Percentiles rank a stretch among this genome's conserved stretches.
Evolutionary conservation across 2,888 invertebrate species (phyloP).

Genomic region (Apomyelois bistriatella): DNA sequence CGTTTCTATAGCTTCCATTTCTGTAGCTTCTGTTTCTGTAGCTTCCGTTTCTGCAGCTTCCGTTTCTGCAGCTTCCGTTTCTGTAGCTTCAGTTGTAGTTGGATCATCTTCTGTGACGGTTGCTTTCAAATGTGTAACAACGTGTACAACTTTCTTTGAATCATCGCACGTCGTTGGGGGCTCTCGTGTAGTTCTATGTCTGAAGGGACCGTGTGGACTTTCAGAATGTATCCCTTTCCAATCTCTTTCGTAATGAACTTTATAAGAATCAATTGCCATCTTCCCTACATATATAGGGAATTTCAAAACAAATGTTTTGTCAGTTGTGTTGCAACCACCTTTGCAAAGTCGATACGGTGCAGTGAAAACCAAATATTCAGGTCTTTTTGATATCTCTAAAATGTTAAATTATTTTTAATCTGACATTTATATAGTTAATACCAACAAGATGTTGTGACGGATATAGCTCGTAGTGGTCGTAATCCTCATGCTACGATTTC

Average conservation of each 20-base stretch:
- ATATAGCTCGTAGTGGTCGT: too few species aligned
- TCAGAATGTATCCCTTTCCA: conserved; percentile 23
- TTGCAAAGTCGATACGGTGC: conserved; percentile 59
- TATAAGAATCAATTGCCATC: conserved; percentile 33
- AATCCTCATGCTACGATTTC: too few species aligned
- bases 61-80: too few species aligned
- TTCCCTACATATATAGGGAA: conserved; percentile 56
- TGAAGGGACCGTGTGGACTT: conserved; percentile 38
- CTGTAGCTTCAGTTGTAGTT: background rate
- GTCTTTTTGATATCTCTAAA: conserved; percentile 43
- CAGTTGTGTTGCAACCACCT: conserved; percentile 35
- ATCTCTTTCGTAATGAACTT: conserved; percentile 37
- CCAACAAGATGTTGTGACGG: too few species aligned
- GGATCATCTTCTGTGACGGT: background rate
- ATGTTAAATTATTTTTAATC: conserved; percentile 21
- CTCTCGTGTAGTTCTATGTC: conserved; percentile 26
- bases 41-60: too few species aligned
- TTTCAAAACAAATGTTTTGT: conserved; percentile 35
- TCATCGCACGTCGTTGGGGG: conserved; percentile 27
- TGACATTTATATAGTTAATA: background rate
- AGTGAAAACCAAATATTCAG: conserved; percentile 51
- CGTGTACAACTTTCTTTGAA: background rate
- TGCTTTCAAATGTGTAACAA: background rate
- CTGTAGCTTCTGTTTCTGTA: too few species aligned
- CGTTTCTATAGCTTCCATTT: too few species aligned